Evolutionary conservation across 2,888 invertebrate species (phyloP).

Genomic region (Drosophila borborema): DNA sequence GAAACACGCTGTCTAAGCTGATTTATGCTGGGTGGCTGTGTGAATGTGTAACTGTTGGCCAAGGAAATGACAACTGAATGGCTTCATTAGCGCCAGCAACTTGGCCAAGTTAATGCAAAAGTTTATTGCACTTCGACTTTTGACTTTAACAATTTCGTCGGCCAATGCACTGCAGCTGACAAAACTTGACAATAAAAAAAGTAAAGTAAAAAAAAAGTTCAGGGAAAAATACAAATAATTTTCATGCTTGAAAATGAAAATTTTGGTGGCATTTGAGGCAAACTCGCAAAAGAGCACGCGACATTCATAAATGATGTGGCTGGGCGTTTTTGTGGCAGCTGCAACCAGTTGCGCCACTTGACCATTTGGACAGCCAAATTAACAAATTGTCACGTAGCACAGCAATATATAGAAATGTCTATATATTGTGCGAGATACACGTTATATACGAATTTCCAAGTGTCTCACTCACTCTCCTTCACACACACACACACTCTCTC

Average conservation of each 20-base stretch:
- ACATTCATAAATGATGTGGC: conserved; percentile 61
- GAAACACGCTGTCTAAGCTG: conserved; percentile 50
- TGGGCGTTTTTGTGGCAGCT: conserved; percentile 19
- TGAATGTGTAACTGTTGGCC: conserved; percentile 14
- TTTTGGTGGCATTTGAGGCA: conserved; percentile 23
- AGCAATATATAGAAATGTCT: conserved; percentile 14
- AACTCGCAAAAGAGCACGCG: conserved; percentile 29
- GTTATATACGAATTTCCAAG: too few species aligned
- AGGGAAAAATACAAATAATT: conserved; percentile 40
- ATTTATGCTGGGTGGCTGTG: conserved; percentile 61
- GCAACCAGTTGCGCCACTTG: conserved; percentile 27
- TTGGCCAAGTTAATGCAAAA: conserved; percentile 39
- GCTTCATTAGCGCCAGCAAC: conserved; percentile 70
- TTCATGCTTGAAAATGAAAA: conserved; percentile 37
- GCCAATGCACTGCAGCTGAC: conserved; percentile 40
- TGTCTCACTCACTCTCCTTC: too few species aligned
- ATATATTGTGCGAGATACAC: neutral
- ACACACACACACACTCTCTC: neutral
- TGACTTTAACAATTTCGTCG: conserved; percentile 54
- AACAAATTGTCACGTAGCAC: conserved; percentile 81
- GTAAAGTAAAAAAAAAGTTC: conserved; percentile 3
- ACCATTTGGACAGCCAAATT: conserved; percentile 63
- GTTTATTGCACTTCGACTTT: conserved; percentile 81
- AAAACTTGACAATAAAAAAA: conserved; percentile 16
- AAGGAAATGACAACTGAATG: conserved; percentile 78